These are phyloP conservation scores for Sarcoramphus papa DNA, from an alignment of 2,797 vertebrate genomes.

Conservation along the genomic window DNA sequence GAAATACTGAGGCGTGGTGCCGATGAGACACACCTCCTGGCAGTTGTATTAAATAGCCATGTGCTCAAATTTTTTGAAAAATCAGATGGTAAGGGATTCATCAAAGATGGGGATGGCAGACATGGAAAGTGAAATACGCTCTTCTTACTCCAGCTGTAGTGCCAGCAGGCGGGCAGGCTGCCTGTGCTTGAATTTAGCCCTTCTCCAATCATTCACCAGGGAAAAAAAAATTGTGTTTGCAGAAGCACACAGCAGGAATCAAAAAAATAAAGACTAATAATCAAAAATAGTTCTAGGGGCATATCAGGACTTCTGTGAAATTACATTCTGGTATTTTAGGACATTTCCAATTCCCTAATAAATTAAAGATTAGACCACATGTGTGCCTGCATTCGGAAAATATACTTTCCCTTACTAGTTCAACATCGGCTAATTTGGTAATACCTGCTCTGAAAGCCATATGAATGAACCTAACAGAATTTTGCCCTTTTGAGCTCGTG, in stretches of 20 bases:
- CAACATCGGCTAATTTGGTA: neutral
- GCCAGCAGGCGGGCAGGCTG: neutral
- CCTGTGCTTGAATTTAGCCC: neutral
- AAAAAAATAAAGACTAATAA: conserved; percentile 9
- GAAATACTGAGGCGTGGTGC: conserved; percentile 19
- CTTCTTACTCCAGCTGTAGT: neutral
- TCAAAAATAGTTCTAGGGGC: neutral
- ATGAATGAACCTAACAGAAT: neutral
- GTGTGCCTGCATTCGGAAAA: neutral
- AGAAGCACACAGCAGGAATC: neutral
- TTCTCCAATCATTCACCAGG: neutral
- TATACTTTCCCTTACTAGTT: neutral
- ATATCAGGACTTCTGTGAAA: neutral
- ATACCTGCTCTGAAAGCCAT: neutral
- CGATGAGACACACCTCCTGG: neutral
- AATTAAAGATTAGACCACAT: neutral
- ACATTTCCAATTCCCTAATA: neutral
- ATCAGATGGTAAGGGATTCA: neutral
- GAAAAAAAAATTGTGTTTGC: neutral
- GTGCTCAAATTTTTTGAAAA: neutral
- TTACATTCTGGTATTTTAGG: neutral
- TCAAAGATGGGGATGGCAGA: neutral
- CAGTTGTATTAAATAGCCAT: neutral
- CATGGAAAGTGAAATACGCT: neutral
- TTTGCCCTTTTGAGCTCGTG: neutral